phyloP scores from a whole-genome alignment of 2,113 vertebrate species.

The Athene cunicularia region DNA sequence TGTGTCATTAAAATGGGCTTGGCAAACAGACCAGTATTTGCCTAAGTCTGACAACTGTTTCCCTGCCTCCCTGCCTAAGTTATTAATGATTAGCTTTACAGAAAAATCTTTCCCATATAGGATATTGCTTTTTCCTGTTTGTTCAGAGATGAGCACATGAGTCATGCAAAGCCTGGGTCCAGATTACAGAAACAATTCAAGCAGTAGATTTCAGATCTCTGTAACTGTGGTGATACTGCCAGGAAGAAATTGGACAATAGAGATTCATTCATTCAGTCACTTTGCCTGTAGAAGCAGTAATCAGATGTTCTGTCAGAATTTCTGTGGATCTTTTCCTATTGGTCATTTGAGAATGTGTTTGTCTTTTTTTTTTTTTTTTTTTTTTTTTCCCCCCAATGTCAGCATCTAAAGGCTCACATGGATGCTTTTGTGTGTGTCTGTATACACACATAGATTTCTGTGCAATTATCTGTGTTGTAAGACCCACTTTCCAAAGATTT shows the following conservation, averaged over 20 bases:
- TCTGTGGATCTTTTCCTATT: background rate
- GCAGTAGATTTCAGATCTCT: slow-evolving; percentile 11
- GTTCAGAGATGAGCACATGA: slow-evolving; percentile 28
- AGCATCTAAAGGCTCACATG: background rate
- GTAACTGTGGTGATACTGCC: background rate
- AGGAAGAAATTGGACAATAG: background rate
- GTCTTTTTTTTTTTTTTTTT: too few species aligned
- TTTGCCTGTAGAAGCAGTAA: background rate
- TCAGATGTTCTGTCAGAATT: slow-evolving; percentile 16
- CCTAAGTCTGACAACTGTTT: background rate
- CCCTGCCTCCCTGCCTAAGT: slow-evolving; percentile 9
- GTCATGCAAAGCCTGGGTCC: background rate
- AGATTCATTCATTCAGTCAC: background rate
- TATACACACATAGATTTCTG: background rate
- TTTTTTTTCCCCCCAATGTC: background rate
- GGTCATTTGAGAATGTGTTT: background rate
- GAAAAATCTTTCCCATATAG: background rate
- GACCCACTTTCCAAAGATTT: background rate
- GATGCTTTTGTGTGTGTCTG: background rate
- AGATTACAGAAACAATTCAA: slow-evolving; percentile 47
- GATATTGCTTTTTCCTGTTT: slow-evolving; percentile 42
- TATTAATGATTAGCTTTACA: slow-evolving; percentile 47
- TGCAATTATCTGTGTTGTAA: background rate
- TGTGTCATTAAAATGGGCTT: background rate
- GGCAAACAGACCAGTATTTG: background rate